Conservation (phyloP, 2,113 vertebrate genomes). For the Morone saxatilis region DNA sequence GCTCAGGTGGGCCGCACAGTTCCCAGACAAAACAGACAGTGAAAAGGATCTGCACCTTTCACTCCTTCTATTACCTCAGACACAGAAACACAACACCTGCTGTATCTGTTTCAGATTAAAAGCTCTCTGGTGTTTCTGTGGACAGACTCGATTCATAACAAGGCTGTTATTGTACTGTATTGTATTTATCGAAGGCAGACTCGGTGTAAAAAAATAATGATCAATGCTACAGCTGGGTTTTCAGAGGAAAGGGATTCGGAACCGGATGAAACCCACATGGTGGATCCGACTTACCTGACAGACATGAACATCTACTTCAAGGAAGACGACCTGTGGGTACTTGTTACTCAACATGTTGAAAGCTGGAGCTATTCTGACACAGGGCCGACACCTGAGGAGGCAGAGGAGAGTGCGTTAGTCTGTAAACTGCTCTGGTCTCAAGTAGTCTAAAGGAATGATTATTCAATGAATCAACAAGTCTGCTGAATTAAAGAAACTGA, state of each 20-base stretch:
- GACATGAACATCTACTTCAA: slow-evolving; percentile 95
- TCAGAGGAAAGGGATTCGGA: neutral
- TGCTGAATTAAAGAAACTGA: neutral
- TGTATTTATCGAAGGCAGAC: too few relatives aligned
- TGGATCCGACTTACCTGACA: slow-evolving; percentile 89
- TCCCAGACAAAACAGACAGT: too few relatives aligned
- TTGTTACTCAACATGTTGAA: slow-evolving; percentile 95
- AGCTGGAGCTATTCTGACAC: slow-evolving; percentile 93
- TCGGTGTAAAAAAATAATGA: too few relatives aligned
- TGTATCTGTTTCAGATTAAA: too few relatives aligned
- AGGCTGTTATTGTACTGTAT: too few relatives aligned
- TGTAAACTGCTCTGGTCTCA: neutral
- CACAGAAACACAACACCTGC: too few relatives aligned
- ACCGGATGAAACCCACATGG: neutral
- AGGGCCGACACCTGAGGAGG: slow-evolving; percentile 89
- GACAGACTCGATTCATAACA: too few relatives aligned
- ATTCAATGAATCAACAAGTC: neutral
- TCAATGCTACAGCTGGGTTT: neutral
- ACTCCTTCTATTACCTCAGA: too few relatives aligned
- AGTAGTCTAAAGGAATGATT: neutral
- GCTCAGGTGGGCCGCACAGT: too few relatives aligned
- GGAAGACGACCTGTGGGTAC: slow-evolving; percentile 93
- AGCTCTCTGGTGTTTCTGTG: too few relatives aligned
- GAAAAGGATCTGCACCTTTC: too few relatives aligned
- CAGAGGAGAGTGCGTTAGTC: neutral